Percentiles rank a stretch among this genome's conserved stretches.
Evolutionary conservation across 2,888 invertebrate species (phyloP).

Genomic region (Drosophila melanosoma): DNA sequence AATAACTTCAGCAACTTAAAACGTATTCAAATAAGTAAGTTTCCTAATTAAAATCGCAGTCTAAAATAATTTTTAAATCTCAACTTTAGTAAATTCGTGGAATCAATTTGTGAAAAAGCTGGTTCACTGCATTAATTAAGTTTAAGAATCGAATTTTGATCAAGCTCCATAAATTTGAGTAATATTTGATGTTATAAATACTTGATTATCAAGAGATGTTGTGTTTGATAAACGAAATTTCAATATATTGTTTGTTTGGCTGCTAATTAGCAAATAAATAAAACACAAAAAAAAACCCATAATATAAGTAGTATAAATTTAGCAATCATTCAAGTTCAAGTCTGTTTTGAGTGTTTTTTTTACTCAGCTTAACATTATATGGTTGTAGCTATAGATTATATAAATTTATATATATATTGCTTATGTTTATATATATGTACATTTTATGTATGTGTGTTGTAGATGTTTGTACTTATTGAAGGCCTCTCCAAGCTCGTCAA

Average conservation of each 20-base stretch:
- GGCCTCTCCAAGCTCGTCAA: constrained; percentile 48
- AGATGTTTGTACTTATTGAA: constrained; percentile 48
- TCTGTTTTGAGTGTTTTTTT: constrained; percentile 35
- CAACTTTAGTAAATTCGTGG: neutral
- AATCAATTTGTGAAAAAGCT: constrained; percentile 27
- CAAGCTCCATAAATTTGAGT: constrained; percentile 17
- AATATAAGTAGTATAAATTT: neutral
- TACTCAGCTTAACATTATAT: constrained; percentile 37
- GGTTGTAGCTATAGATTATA: constrained; percentile 10
- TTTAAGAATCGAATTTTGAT: constrained; percentile 22
- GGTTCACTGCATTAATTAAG: constrained; percentile 45
- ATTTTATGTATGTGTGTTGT: neutral
- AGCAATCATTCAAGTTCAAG: constrained; percentile 45
- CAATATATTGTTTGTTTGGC: neutral
- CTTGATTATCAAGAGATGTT: neutral
- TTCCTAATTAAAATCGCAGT: neutral
- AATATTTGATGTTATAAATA: constrained; percentile 18
- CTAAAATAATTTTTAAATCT: neutral
- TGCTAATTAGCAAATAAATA: constrained; percentile 37
- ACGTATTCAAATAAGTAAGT: neutral
- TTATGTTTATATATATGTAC: neutral
- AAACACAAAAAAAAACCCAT: neutral
- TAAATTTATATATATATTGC: neutral
- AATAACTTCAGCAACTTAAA: neutral
- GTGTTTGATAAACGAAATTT: constrained; percentile 5